Base-by-base conservation (phyloP, 2,888 invertebrate genomes). In the Thera britannica region DNA sequence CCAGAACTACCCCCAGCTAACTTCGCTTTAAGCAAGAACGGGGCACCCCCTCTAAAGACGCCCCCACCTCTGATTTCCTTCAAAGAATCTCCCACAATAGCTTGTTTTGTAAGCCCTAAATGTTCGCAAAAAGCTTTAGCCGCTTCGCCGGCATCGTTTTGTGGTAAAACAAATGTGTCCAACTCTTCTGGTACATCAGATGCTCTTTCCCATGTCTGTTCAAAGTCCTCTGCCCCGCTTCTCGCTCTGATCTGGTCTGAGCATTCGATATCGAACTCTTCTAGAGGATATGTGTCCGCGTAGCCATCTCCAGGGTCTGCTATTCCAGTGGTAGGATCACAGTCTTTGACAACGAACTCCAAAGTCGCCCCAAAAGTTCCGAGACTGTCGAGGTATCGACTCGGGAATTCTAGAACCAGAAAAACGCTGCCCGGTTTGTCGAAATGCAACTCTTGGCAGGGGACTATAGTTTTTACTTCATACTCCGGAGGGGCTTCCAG, bases 251-350 rank as follows among this genome's bases (percentile, higher is more conserved):
- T 88, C 70, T 93, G 93, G 73, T 93, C 93, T 0, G 89, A 77
- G 57, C 89, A 90, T 7, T 86, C 88, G 74, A 93, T 88, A 38
- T 91, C 90, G 23, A 93, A 90, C 75, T 99, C 99, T 90, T 99
- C 99, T 66, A 99, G 86, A 84, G 97, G 97, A 84, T 99, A 99
- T 70, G 98, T 98, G 84, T 99, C 99, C 65, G 97, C 97, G 79
- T 99, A 99, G 5, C 99, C 96, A 78, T 99, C 99, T n/a, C 98
- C 99, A 2, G 98, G 97, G 76, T 99, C 98, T 0, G 99, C 98
- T 58, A 97, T 94, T 0, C 99, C 99, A 0, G 99, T 98, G 34
- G 96, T 95, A 0, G 99, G 99, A 90, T 99, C 99, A 82, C 99
- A 99, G 91, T 99, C 99, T 78, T 98, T 97, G 0, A 99, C 99